Evolutionary conservation across 2,797 vertebrate species (phyloP), one percentile per base, ranked within the genome.

Genomic region (Picus viridis): DNA sequence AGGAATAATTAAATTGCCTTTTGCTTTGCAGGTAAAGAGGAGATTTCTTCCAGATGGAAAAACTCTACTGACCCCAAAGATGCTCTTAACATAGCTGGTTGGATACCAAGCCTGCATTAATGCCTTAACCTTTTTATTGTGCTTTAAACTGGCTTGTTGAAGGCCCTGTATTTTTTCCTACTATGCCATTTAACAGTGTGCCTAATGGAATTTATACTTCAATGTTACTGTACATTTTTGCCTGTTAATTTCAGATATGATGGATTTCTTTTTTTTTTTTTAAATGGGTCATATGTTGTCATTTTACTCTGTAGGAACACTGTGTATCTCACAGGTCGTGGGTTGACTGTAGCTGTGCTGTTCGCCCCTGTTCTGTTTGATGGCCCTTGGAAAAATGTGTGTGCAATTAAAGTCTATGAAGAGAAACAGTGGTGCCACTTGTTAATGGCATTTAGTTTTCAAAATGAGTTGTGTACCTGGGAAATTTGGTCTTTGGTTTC

Each of bases 1-100:
- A 81, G 67, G 61, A 96, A 45, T 98, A 87, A 98, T 85, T 88
- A 83, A 86, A 81, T 73, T 73, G 45, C 81, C 78, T 95, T 96
- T 97, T 98, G 79, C 97, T 96, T 98, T 98, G 70, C 97, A 98
- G 98, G 96, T 94, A 78, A 78, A 81, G 87, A 92, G 97, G 95
- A 94, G 32, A 82, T 91, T 93, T 92, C 85, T 57, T 95, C 56
- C 95, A 88, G 83, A 86, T 94, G 95, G 95, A 92, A 86, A 92
- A 76, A n/a, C 84, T 93, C 63, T 91, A 75, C 32, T 82, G 90
- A 85, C 82, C 92, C 92, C 96, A 96, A 90, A 95, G 74, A 92
- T 92, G 95, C 89, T 86, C 76, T 95, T 92, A 89, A 86, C 23
- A 2, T 56, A 70, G 79, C 89, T 86, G 12, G 23, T 56, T 76